Conservation (phyloP, 2,797 vertebrate genomes). For the Perodicticus potto region DNA sequence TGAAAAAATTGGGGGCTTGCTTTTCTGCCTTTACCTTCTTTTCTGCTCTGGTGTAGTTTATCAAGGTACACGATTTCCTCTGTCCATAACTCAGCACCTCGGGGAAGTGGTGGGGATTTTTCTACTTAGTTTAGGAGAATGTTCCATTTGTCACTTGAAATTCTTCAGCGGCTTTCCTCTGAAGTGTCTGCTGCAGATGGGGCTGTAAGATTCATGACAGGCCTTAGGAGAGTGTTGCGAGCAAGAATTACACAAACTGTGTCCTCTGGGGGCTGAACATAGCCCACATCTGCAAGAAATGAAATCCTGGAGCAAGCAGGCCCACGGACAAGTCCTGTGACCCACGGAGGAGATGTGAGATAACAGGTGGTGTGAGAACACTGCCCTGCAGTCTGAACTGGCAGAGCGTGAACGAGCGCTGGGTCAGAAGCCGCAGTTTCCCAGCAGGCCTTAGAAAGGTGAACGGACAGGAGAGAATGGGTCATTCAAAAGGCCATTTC, state of each 20-base stretch:
- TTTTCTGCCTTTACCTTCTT: not conserved
- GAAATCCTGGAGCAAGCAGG: not conserved
- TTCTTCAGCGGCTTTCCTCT: conserved; percentile 74
- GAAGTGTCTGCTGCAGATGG: conserved; percentile 55
- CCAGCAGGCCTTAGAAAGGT: not conserved
- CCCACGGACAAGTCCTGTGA: not conserved
- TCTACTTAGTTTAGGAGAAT: conserved; percentile 66
- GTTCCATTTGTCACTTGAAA: conserved; percentile 77
- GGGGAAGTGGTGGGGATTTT: conserved; percentile 44
- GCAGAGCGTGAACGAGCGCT: not conserved
- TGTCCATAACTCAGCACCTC: conserved; percentile 17
- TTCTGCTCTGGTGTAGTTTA: not conserved
- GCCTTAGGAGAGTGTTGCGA: conserved; percentile 41
- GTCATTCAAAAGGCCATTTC: not conserved
- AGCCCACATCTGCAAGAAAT: conserved; percentile 6
- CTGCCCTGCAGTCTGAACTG: not conserved
- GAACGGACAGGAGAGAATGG: not conserved
- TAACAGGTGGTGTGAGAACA: not conserved
- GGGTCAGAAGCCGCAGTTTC: not conserved
- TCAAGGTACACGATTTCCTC: conserved; percentile 65
- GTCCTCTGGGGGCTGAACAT: conserved; percentile 40
- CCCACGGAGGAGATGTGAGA: not conserved
- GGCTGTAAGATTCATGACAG: conserved; percentile 59
- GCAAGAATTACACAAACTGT: conserved; percentile 56
- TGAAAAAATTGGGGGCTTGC: not conserved